These are phyloP conservation scores for Pristis pectinata DNA, from an alignment of 2,797 vertebrate species.

Conservation along the genomic window DNA sequence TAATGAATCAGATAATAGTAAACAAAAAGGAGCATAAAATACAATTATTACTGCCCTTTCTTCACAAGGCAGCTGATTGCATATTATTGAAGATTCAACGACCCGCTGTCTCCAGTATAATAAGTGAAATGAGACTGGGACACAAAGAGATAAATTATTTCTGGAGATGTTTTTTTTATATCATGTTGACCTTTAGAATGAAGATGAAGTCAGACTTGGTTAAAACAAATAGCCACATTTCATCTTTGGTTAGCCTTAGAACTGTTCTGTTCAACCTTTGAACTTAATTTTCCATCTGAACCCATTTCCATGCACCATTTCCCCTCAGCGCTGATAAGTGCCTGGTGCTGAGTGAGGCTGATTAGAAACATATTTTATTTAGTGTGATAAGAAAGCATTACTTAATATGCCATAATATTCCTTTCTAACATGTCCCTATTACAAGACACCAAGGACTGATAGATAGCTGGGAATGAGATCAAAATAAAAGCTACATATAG, in stretches of 20 bases:
- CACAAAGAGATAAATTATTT: conserved; percentile 54
- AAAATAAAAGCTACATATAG: neutral
- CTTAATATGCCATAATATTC: conserved; percentile 48
- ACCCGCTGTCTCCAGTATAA: conserved; percentile 56
- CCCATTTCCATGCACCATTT: conserved; percentile 76
- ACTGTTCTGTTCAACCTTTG: conserved; percentile 64
- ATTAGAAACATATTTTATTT: conserved; percentile 65
- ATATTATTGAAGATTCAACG: conserved; percentile 68
- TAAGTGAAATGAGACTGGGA: conserved; percentile 44
- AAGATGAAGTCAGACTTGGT: conserved; percentile 80
- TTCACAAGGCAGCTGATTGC: conserved; percentile 72
- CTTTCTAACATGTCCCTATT: conserved; percentile 38
- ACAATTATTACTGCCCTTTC: conserved; percentile 73
- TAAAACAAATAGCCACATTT: conserved; percentile 89
- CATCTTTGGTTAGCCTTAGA: conserved; percentile 74
- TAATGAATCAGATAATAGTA: conserved; percentile 76
- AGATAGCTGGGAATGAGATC: neutral
- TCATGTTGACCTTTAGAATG: conserved; percentile 76
- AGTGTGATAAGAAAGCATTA: conserved; percentile 47
- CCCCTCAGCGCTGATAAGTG: conserved; percentile 61
- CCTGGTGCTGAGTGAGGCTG: conserved; percentile 53
- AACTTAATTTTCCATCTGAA: conserved; percentile 80
- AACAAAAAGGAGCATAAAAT: conserved; percentile 77
- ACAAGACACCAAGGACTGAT: neutral
- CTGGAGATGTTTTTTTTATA: conserved; percentile 52